Evolutionary conservation across 2,888 invertebrate genomes (phyloP).

Genomic region (Mellilla xanthometata): DNA sequence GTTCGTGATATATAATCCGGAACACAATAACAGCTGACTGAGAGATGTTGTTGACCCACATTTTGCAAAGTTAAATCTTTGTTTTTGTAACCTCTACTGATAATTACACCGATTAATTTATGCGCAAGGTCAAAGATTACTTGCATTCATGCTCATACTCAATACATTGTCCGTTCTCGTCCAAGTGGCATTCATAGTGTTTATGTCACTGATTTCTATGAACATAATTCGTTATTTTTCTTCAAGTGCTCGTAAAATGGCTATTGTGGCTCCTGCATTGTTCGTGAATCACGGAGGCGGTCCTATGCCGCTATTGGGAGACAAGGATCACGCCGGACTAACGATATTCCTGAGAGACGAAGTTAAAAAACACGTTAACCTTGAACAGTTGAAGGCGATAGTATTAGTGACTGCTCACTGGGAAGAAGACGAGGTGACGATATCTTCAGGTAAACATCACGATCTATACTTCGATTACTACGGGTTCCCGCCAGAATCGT

Average conservation of each 20-base stretch:
- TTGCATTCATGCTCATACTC: conserved; percentile 66
- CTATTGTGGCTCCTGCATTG: conserved; percentile 64
- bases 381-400: conserved; percentile 66
- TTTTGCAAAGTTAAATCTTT: conserved; percentile 5
- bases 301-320: conserved; percentile 67
- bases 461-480: conserved; percentile 74
- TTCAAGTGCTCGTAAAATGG: conserved; percentile 58
- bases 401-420: conserved; percentile 74
- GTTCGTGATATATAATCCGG: neutral
- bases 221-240: conserved; percentile 67
- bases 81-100: conserved; percentile 18
- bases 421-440: conserved; percentile 66
- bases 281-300: conserved; percentile 77
- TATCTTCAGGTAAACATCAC: conserved; percentile 69
- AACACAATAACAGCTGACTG: conserved; percentile 26
- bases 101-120: conserved; percentile 34
- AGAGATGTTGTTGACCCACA: conserved; percentile 21
- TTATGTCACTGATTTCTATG: conserved; percentile 71
- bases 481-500: conserved; percentile 72
- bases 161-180: conserved; percentile 67
- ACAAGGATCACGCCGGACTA: conserved; percentile 62
- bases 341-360: conserved; percentile 66
- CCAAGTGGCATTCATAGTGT: conserved; percentile 67
- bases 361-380: conserved; percentile 62
- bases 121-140: conserved; percentile 32